Percentiles rank a stretch among this genome's conserved stretches.
phyloP scores from a whole-genome alignment of 2,888 invertebrate genomes.

The Erpobdella octoculata region DNA sequence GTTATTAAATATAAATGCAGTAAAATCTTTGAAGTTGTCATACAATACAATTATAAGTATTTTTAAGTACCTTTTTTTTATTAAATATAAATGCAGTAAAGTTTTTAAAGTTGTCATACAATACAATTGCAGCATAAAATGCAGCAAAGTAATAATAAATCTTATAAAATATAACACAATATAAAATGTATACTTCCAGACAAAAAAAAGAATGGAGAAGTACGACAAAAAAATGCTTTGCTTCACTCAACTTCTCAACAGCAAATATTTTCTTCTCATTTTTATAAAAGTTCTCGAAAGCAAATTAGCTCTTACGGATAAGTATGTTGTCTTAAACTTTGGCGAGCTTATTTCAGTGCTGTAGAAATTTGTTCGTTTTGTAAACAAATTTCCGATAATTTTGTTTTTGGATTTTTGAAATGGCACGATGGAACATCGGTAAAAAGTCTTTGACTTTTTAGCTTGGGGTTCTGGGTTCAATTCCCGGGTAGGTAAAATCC shows the following conservation, averaged over 20 bases:
- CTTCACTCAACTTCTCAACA: slow-evolving; percentile 6
- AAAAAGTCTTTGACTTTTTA: no score
- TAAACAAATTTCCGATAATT: no score
- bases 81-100: no score
- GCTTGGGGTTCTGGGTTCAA: no score
- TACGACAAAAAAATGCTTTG: background rate
- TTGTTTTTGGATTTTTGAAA: no score
- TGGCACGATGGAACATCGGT: no score
- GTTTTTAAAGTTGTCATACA: background rate
- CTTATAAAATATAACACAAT: background rate
- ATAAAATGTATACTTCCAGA: slow-evolving; percentile 8
- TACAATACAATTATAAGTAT: background rate
- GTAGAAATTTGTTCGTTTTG: no score
- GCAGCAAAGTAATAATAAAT: background rate
- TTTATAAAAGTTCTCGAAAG: slow-evolving; percentile 17
- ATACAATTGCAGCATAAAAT: background rate
- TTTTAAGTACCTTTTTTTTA: no score
- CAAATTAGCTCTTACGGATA: background rate
- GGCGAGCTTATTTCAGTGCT: background rate
- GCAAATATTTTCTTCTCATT: slow-evolving; percentile 7
- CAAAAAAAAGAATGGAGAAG: slow-evolving; percentile 9
- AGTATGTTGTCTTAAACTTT: background rate
- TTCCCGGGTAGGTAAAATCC: no score
- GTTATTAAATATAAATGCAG: no score
- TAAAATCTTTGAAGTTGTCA: background rate